Evolutionary conservation across 1,140 invertebrate species (phyloP), one percentile per base, ranked within the genome.

Genomic region (Bombus consobrinus): DNA sequence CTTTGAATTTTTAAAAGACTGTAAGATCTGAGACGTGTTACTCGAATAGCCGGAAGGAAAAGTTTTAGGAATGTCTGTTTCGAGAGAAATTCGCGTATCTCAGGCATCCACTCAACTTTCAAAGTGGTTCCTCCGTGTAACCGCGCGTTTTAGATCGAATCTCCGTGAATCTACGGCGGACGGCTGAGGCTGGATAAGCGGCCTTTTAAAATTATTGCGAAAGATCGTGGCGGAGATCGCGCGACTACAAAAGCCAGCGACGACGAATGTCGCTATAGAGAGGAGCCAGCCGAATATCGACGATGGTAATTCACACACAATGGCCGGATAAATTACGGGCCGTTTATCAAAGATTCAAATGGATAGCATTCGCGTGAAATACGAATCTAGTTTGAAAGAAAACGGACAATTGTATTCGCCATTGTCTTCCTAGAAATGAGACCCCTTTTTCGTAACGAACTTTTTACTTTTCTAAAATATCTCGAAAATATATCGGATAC

Each of bases 151-250:
- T 66, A 85, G 83, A 85, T 85, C 77, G 77, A 80, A 85, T 85
- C 83, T 85, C 6, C 15, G 32, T 47, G 83, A 43, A 85, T 85
- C 57, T 85, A 85, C 68, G 77, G 34, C 13, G 18, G 5, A 12
- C 57, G 57, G 57, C 2, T 43, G 69, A 64, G 39, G 32, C 83
- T 57, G 53, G 66, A 80, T 73, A 81, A 79, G 37, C 76, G 53
- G 57, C 57, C 37, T 73, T 59, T 43, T n/a, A 62, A 73, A 85
- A 85, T 85, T 85, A 85, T 85, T 85, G 83, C 77, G 68, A 43
- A 25, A 85, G 77, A 85, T 85, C 53, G 81, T 53, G 62, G 74
- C n/a, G 43, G n/a, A 69, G 81, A 83, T 78, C 28, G 34, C 34
- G 28, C 62, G 34, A 28, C 18, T 41, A 73, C 53, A 81, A 81